Evolutionary conservation across 2,888 invertebrate genomes (phyloP).

Genomic region (Orchesellides sinensis): DNA sequence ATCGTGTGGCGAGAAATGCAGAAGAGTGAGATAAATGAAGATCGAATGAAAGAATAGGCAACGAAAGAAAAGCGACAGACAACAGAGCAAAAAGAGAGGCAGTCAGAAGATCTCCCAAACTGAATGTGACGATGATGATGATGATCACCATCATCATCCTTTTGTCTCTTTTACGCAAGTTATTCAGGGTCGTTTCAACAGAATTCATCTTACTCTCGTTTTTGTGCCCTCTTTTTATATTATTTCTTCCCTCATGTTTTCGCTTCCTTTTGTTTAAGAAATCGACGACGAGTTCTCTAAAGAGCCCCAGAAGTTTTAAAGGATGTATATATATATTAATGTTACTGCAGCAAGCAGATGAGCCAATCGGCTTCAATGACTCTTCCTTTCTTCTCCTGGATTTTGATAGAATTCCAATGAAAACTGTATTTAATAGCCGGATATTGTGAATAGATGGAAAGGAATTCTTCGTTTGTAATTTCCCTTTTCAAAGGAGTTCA

Average conservation of each 20-base stretch:
- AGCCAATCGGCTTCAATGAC: background rate
- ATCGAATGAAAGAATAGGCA: slow-evolving; percentile 35
- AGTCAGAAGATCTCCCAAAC: slow-evolving; percentile 26
- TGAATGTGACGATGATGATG: slow-evolving; percentile 14
- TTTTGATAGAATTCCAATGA: slow-evolving; percentile 44
- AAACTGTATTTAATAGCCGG: slow-evolving; percentile 52
- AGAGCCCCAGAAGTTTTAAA: background rate
- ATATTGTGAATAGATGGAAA: slow-evolving; percentile 44
- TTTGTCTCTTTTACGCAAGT: slow-evolving; percentile 44
- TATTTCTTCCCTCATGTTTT: slow-evolving; percentile 23
- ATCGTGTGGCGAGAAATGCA: slow-evolving; percentile 23
- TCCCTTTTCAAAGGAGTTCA: slow-evolving; percentile 21
- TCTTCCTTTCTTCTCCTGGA: background rate
- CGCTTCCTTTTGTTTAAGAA: slow-evolving; percentile 45
- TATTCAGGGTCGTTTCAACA: slow-evolving; percentile 20
- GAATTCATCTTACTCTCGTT: slow-evolving; percentile 33
- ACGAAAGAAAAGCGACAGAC: slow-evolving; percentile 21
- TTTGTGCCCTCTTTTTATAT: slow-evolving; percentile 12
- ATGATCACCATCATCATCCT: background rate
- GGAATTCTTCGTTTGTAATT: slow-evolving; percentile 36
- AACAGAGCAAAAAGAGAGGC: slow-evolving; percentile 10
- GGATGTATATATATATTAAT: too few species aligned
- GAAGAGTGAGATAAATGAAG: slow-evolving; percentile 48
- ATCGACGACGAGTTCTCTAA: slow-evolving; percentile 23
- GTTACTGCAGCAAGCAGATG: too few species aligned